These are phyloP conservation scores for Melikaiella ostensackeni DNA, from an alignment of 2,888 invertebrate species.

Conservation along the genomic window DNA sequence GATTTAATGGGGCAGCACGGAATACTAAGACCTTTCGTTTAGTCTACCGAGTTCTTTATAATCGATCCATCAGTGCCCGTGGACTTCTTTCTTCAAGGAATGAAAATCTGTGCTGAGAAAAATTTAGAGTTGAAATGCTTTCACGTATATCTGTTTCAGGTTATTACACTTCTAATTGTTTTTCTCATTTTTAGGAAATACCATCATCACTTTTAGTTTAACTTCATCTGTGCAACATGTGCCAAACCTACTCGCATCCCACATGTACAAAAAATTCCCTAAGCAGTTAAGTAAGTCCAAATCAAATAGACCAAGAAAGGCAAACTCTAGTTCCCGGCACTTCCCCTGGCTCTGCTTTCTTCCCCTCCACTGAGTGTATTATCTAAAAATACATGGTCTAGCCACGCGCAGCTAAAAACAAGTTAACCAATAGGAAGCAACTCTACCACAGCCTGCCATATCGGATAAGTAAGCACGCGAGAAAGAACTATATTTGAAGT, in stretches of 20 bases:
- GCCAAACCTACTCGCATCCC: not conserved
- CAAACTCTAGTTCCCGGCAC: no score
- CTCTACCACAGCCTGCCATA: no score
- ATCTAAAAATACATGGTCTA: no score
- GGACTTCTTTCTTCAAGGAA: not conserved
- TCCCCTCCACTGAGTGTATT: no score
- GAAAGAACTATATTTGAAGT: no score
- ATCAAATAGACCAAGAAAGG: not conserved
- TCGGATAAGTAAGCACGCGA: no score
- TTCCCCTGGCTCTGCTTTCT: no score
- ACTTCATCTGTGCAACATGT: not conserved
- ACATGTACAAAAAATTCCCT: not conserved
- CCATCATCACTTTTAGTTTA: not conserved
- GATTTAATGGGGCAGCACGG: not conserved
- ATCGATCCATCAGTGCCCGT: not conserved
- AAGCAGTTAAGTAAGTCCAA: not conserved
- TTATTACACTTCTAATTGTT: not conserved
- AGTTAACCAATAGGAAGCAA: no score
- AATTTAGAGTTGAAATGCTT: not conserved
- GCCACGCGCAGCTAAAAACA: no score
- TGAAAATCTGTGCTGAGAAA: not conserved
- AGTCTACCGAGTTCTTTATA: not conserved
- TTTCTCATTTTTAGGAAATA: not conserved
- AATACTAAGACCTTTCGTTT: not conserved
- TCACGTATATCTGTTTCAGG: not conserved